These are phyloP conservation scores for Stegophylla sp. DNA, from an alignment of 2,888 invertebrate genomes.

Conservation along the genomic window DNA sequence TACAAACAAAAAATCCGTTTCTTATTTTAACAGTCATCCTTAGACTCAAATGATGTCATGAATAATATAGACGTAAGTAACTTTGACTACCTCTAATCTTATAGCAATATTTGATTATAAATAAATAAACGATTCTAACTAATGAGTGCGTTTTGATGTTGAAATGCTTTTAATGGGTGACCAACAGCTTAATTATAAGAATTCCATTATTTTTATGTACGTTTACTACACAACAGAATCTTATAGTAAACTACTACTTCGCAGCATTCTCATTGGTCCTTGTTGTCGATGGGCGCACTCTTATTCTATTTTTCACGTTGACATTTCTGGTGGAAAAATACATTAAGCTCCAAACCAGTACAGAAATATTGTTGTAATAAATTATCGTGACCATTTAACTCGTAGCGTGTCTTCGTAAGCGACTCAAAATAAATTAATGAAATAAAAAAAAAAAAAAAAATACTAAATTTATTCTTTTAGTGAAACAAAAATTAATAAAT, in stretches of 20 bases:
- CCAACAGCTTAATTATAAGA: slow-evolving; percentile 31
- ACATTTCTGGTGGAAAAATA: slow-evolving; percentile 32
- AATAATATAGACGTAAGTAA: neutral
- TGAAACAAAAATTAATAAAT: neutral
- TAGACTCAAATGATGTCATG: neutral
- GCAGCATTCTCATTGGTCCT: slow-evolving; percentile 23
- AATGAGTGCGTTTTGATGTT: neutral
- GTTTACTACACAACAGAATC: neutral
- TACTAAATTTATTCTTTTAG: neutral
- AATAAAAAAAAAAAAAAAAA: neutral
- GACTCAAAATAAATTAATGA: slow-evolving; percentile 7
- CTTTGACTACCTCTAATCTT: neutral
- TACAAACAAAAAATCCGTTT: neutral
- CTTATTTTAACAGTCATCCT: neutral
- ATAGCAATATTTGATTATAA: slow-evolving; percentile 6
- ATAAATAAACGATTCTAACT: neutral
- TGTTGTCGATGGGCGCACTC: neutral
- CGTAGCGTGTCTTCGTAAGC: neutral
- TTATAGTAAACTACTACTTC: slow-evolving; percentile 8
- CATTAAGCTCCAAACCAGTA: slow-evolving; percentile 21
- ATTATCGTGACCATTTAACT: slow-evolving; percentile 28
- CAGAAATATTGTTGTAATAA: slow-evolving; percentile 41
- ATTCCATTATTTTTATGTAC: slow-evolving; percentile 35
- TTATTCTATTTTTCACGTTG: slow-evolving; percentile 14
- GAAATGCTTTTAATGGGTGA: slow-evolving; percentile 17